Conservation (phyloP, 2,888 invertebrate genomes). For the Craniophora ligustri region DNA sequence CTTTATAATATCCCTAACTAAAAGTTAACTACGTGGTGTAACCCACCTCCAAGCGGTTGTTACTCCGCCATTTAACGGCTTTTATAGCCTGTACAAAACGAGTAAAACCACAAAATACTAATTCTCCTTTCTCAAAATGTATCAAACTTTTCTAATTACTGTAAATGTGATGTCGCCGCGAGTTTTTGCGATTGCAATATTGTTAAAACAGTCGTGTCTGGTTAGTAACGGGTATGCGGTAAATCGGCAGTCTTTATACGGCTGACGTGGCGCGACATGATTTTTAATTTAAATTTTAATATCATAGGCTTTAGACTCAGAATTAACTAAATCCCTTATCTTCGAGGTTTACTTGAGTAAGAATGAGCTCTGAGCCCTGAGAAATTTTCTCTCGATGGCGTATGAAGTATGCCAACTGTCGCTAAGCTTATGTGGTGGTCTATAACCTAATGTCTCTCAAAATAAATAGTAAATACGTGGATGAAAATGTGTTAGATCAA, state of each 20-base stretch:
- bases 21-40: constrained; percentile 36
- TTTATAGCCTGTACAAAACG: constrained; percentile 76
- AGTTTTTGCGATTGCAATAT: constrained; percentile 74
- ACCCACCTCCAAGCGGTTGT: constrained; percentile 57
- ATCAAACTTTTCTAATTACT: constrained; percentile 85
- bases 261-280: not conserved
- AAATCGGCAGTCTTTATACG: constrained; percentile 15
- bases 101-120: constrained; percentile 83
- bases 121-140: constrained; percentile 81
- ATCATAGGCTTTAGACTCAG: too few species aligned
- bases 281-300: not conserved
- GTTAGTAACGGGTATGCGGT: constrained; percentile 35
- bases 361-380: too few species aligned
- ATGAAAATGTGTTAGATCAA: too few species aligned
- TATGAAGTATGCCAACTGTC: too few species aligned
- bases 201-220: constrained; percentile 59
- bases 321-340: too few species aligned
- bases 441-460: too few species aligned
- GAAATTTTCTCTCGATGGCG: too few species aligned
- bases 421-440: too few species aligned
- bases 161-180: constrained; percentile 76
- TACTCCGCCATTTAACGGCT: constrained; percentile 70
- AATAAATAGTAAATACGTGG: too few species aligned
- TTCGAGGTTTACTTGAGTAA: too few species aligned
- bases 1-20: constrained; percentile 20